Base-by-base conservation (phyloP, 2,888 invertebrate species). In the Xestia ashworthii region DNA sequence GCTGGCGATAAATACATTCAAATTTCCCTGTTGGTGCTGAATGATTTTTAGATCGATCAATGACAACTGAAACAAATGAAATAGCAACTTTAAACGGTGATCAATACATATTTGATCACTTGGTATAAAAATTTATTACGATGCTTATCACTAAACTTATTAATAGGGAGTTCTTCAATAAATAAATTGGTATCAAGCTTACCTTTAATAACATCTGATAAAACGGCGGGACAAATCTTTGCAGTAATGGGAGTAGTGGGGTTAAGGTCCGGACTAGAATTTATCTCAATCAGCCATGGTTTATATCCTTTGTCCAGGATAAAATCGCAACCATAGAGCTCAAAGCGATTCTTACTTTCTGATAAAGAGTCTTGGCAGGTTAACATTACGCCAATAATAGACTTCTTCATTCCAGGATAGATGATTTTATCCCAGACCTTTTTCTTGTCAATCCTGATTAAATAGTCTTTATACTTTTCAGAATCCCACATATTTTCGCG, bases 281-380 rank as follows among this genome's bases (percentile, higher is more conserved):
- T 99, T 85, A 99, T 99, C 96, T 99, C 99, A 89, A 99, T 98
- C 81, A 99, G 95, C 98, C 99, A 99, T 0, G 99, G 99, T 82
- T 98, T 97, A 88, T 98, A 98, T 89, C 98, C 98, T 90, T 99
- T 98, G 77, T 98, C 98, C 58, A 99, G 93, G 97, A 99, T 98
- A 93, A 99, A 99, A 95, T 99, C 99, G 73, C 99, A 99, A 11
- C 99, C 99, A 92, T 98, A 99, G 58, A 99, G 92, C 93, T 99
- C 99, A 94, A 99, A 99, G 76, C 98, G 98, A 90, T 98, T 98
- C 89, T 97, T 97, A 81, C 97, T 96, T 38, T 97, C 94, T 58
- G 97, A 97, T 87, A 98, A 97, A 83, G 98, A 97, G 85, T 98
- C 98, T 93, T 99, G 98, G 71, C 98, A 98, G 71, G 98, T 98